These are phyloP conservation scores for Hozukius guyotensis DNA, from an alignment of 2,797 vertebrate genomes.

Conservation along the genomic window DNA sequence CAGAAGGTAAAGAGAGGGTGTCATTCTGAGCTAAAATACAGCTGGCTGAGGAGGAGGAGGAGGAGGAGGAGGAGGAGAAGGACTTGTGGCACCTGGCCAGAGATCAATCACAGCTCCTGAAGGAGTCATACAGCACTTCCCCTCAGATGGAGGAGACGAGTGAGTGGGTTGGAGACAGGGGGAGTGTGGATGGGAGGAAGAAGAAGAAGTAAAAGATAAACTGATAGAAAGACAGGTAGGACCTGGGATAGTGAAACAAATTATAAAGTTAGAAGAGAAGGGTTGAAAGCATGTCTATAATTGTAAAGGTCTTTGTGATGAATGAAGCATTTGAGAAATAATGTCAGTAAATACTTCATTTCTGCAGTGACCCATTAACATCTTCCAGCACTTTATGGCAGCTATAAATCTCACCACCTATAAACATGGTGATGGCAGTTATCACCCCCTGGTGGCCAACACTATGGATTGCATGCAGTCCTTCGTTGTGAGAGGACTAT, in stretches of 20 bases:
- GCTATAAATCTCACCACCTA: conserved; percentile 39
- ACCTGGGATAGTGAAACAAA: conserved; percentile 1
- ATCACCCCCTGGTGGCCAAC: conserved; percentile 71
- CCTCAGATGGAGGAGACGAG: conserved; percentile 21
- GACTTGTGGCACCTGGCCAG: conserved; percentile 55
- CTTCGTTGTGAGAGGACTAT: not conserved
- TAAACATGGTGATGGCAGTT: conserved; percentile 40
- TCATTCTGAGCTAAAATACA: conserved; percentile 30
- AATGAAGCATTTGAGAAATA: conserved; percentile 3
- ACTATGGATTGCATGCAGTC: conserved; percentile 16
- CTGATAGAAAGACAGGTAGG: conserved; percentile 5
- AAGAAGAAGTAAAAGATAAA: conserved; percentile 8
- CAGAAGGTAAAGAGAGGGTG: not conserved
- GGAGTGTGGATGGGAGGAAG: not conserved
- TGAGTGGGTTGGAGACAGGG: conserved; percentile 14
- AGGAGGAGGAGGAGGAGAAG: conserved; percentile 31
- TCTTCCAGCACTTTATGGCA: conserved; percentile 25
- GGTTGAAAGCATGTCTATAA: not conserved
- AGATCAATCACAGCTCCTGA: conserved; percentile 57
- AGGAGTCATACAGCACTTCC: conserved; percentile 53
- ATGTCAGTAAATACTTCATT: conserved; percentile 17
- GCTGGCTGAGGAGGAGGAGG: conserved; percentile 19
- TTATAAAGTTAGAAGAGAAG: not conserved
- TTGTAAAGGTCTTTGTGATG: not conserved
- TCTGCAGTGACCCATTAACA: conserved; percentile 31